A percentile compares a stretch with the other conserved stretches of the same genome.
Evolutionary conservation across 92 coral and sea anemone species (phyloP).

Genomic region (Anthopleura xanthogrammica): DNA sequence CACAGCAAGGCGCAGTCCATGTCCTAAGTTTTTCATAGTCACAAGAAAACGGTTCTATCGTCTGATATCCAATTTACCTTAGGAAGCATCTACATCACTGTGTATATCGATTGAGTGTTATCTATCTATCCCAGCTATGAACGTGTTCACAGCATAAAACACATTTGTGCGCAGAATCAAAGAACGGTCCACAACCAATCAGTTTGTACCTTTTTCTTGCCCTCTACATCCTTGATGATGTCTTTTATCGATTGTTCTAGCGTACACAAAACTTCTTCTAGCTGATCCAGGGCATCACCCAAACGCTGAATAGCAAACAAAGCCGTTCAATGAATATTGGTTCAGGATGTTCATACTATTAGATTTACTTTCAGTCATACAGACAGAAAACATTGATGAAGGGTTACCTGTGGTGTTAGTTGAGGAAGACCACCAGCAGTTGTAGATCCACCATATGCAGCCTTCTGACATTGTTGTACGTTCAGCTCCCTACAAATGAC

Average conservation of each 20-base stretch:
- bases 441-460: conserved; percentile 78
- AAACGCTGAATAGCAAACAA: conserved; percentile 48
- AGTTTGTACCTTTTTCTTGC: conserved; percentile 78
- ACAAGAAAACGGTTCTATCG: too few species aligned
- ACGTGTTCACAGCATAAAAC: too few species aligned
- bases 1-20: too few species aligned
- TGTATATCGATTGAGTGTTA: too few species aligned
- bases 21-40: too few species aligned
- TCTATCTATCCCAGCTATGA: too few species aligned
- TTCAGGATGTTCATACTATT: too few species aligned
- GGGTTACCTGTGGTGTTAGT: conserved; percentile 77
- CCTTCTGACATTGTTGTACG: conserved; percentile 55
- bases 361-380: not conserved
- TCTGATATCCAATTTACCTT: too few species aligned
- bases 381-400: too few species aligned
- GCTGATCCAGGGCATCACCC: conserved; percentile 76
- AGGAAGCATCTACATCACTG: too few species aligned
- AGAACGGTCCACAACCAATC: not conserved
- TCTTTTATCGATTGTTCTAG: conserved; percentile 90
- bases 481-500: conserved; percentile 61
- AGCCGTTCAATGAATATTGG: not conserved
- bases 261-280: conserved; percentile 70
- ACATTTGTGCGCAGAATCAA: not conserved
- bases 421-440: conserved; percentile 83
- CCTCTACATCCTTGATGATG: conserved; percentile 83